phyloP scores from a whole-genome alignment of 2,113 vertebrate species.

The Ranitomeya variabilis region DNA sequence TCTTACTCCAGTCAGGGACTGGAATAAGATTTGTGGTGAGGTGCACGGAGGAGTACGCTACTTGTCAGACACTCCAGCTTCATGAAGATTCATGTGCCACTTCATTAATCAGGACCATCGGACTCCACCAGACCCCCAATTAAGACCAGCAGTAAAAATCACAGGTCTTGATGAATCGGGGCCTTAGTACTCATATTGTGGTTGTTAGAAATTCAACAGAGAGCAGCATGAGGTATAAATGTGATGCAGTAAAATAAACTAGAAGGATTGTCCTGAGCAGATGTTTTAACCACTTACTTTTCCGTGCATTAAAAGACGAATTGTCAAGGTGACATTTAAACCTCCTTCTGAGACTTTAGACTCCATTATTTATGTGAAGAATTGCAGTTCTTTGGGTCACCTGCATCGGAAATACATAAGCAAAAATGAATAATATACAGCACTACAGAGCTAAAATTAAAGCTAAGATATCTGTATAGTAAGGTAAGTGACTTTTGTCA shows the following conservation, averaged over 20 bases:
- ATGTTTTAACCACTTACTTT: conserved; percentile 78
- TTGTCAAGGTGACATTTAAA: conserved; percentile 96
- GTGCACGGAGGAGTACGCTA: no score
- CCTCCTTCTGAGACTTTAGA: conserved; percentile 94
- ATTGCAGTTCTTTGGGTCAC: not conserved
- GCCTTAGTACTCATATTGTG: no score
- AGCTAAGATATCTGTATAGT: not conserved
- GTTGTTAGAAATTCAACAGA: no score
- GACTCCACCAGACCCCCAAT: no score
- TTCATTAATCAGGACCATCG: no score
- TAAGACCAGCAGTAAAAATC: no score
- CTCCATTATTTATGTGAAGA: conserved; percentile 81
- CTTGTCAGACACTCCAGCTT: no score
- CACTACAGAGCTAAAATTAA: not conserved
- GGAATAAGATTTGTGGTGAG: no score
- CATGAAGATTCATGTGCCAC: no score
- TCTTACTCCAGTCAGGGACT: no score
- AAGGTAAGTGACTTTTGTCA: not conserved
- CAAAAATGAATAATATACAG: not conserved
- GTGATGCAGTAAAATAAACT: not conserved
- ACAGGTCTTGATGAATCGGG: no score
- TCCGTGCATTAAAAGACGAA: conserved; percentile 97
- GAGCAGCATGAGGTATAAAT: not conserved
- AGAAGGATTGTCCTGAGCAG: not conserved
- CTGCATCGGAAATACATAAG: not conserved